phyloP scores from a whole-genome alignment of 2,888 invertebrate genomes.

The Epicampocera succincta region DNA sequence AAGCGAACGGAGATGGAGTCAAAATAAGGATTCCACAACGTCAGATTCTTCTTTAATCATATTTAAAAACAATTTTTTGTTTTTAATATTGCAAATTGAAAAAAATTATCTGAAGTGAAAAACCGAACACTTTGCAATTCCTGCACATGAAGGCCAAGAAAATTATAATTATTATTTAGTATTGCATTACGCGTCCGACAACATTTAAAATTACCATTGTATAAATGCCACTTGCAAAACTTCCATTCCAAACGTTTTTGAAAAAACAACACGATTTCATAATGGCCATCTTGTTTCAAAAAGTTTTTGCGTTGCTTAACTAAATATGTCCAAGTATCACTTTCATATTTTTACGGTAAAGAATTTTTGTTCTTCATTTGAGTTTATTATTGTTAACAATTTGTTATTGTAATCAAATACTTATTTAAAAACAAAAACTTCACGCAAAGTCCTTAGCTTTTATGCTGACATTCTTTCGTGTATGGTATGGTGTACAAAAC shows the following conservation, averaged over 20 bases:
- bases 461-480: neutral
- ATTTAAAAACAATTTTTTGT: too few relatives aligned
- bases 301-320: slow-evolving; percentile 9
- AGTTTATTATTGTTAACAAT: slow-evolving; percentile 2
- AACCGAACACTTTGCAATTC: too few relatives aligned
- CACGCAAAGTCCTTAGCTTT: neutral
- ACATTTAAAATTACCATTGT: slow-evolving; percentile 49
- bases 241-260: slow-evolving; percentile 65
- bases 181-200: too few relatives aligned
- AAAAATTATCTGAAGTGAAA: too few relatives aligned
- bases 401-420: neutral
- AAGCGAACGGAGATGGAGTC: too few relatives aligned
- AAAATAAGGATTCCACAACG: too few relatives aligned
- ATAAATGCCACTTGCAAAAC: slow-evolving; percentile 60
- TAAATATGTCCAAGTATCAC: neutral
- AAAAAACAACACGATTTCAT: slow-evolving; percentile 61
- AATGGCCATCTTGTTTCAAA: slow-evolving; percentile 48
- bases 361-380: neutral
- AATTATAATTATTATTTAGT: too few relatives aligned
- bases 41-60: too few relatives aligned
- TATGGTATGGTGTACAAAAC: neutral
- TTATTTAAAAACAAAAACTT: neutral
- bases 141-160: too few relatives aligned
- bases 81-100: too few relatives aligned
- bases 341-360: slow-evolving; percentile 7